Evolutionary conservation across 2,113 vertebrate species (phyloP).

Genomic region (Butastur rufipennis): DNA sequence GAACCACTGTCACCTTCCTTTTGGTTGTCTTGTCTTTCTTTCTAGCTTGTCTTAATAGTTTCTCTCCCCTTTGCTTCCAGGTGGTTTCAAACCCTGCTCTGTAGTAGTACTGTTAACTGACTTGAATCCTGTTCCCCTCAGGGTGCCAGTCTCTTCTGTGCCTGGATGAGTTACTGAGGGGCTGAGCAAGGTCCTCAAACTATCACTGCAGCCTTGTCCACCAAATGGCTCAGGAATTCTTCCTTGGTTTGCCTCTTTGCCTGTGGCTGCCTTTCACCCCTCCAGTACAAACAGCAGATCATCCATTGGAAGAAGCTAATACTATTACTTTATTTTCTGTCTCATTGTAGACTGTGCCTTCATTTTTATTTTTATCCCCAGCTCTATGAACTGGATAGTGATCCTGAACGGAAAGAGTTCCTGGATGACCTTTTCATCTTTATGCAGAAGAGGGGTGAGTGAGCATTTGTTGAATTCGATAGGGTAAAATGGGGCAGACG

Average conservation of each 20-base stretch:
- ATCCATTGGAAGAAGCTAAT: background rate
- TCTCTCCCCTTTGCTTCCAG: background rate
- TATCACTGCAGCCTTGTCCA: background rate
- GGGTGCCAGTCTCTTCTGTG: background rate
- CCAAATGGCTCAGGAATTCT: background rate
- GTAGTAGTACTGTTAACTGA: background rate
- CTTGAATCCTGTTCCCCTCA: background rate
- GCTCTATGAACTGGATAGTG: conserved; percentile 94
- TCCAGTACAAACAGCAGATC: background rate
- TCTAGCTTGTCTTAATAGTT: background rate
- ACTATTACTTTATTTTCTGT: background rate
- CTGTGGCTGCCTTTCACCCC: background rate
- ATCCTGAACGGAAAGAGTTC: conserved; percentile 93
- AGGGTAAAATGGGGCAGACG: background rate
- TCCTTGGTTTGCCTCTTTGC: background rate
- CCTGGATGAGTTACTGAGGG: background rate
- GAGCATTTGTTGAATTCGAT: background rate
- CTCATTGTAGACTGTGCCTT: background rate
- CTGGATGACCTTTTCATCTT: conserved; percentile 94
- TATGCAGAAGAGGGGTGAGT: conserved; percentile 97
- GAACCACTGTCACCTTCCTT: background rate
- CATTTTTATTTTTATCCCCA: conserved; percentile 28
- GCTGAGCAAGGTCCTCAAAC: background rate
- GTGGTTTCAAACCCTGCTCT: background rate
- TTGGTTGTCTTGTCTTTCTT: background rate